Base-by-base conservation (phyloP, 2,113 vertebrate species). In the Scalopus aquaticus region DNA sequence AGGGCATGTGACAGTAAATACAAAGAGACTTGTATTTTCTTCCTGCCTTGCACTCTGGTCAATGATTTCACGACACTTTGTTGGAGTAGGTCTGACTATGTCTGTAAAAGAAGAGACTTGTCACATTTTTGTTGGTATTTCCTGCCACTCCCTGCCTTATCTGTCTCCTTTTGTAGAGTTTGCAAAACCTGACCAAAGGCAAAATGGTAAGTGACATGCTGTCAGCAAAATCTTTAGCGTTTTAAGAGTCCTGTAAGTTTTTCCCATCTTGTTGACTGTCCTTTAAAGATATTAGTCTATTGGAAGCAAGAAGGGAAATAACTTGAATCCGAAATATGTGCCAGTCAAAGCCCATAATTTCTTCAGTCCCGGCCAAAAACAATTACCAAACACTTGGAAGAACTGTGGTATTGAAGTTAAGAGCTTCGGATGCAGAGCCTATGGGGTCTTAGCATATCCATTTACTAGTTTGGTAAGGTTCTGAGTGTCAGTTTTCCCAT, bases 271-370 rank as follows among this genome's bases (percentile, higher is more conserved):
- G 24, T 81, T 88, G 72, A 58, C 39, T 64, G 35, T 91, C n/a
- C 44, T 87, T 96, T 84, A 58, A 32, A 85, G 77, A 30, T 92
- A 65, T 94, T 17, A 81, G 24, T 64, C 20, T 67, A 74, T 69
- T 28, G 37, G 17, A 93, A 92, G 77, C 44, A 85, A 60, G 58
- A 44, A 42, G 64, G 60, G 35, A 62, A 69, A 77, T 74, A 54
- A 83, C 6, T 44, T 67, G 60, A 93, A 20, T n/a, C 70, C 49
- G 42, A 87, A 92, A 17, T 15, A 6, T 9, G 16, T 89, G 60
- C 15, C 49, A 65, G 24, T 88, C 67, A 74, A 58, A 78, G 72
- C 39, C 13, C 32, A 2, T 35, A 11, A 49, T n/a, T 70, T 86
- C 79, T 51, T 76, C 30, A 35, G 16, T 73, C 3, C 42, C 6